Evolutionary conservation across 2,888 invertebrate genomes (phyloP).

Genomic region (Aproaerema taeniolella): DNA sequence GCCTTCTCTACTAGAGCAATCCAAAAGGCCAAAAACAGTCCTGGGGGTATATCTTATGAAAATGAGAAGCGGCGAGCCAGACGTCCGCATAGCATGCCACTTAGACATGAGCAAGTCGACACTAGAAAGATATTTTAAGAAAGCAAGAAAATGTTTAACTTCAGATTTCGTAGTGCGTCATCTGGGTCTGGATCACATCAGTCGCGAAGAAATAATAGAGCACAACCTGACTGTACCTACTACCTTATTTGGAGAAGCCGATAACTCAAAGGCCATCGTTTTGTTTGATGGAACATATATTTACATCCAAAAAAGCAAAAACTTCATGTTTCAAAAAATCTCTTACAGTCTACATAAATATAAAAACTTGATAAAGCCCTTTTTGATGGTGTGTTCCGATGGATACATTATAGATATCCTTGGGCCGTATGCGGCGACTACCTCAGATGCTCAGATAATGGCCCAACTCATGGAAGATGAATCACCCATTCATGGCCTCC

Average conservation of each 20-base stretch:
- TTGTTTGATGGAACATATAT: constrained; percentile 18
- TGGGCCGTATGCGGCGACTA: constrained; percentile 21
- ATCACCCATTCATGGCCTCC: not conserved
- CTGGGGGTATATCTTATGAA: constrained; percentile 2
- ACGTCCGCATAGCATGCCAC: not conserved
- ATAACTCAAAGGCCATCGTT: constrained; percentile 1
- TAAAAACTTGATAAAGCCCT: constrained; percentile 20
- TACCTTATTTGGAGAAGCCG: not conserved
- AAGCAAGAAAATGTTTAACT: not conserved
- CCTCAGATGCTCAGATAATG: constrained; percentile 16
- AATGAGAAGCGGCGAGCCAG: constrained; percentile 6
- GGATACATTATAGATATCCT: constrained; percentile 21
- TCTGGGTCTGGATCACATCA: constrained; percentile 3
- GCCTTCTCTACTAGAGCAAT: not conserved
- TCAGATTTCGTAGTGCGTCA: not conserved
- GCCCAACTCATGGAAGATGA: not conserved
- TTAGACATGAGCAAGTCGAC: not conserved
- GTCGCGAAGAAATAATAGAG: not conserved
- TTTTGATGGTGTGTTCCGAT: constrained; percentile 20
- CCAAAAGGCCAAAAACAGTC: constrained; percentile 1
- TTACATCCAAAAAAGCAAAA: constrained; percentile 11
- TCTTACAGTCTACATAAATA: constrained; percentile 14
- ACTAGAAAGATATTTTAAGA: not conserved
- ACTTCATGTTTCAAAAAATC: constrained; percentile 10
- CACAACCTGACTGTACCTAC: not conserved